Conservation (phyloP, 2,797 vertebrate genomes). For the Apogon hyalosoma region DNA sequence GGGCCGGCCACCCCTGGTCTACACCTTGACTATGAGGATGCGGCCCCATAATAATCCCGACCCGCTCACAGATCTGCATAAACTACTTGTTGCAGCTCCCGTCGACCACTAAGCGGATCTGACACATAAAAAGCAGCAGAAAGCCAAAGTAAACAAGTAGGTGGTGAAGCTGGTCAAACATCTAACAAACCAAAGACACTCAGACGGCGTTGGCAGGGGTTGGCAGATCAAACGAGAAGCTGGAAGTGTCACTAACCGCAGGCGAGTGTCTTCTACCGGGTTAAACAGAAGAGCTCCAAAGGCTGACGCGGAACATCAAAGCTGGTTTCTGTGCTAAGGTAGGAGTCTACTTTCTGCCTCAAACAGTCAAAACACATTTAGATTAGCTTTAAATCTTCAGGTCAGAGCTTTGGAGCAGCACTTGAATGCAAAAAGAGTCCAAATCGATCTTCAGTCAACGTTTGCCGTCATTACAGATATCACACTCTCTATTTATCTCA, state of each 20-base stretch:
- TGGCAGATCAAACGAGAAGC: conserved; percentile 24
- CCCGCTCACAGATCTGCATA: no score
- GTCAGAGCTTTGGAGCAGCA: conserved; percentile 15
- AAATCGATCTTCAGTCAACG: conserved; percentile 20
- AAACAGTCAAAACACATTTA: conserved; percentile 11
- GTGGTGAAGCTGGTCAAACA: conserved; percentile 21
- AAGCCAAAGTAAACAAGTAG: conserved; percentile 5
- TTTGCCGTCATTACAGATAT: background rate
- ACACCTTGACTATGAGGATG: no score
- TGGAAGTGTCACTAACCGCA: conserved; percentile 6
- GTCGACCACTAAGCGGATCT: no score
- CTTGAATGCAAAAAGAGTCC: conserved; percentile 3
- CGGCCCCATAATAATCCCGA: no score
- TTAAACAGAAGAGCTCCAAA: conserved; percentile 5
- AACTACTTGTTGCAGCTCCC: no score
- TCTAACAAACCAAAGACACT: conserved; percentile 1
- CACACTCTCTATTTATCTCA: background rate
- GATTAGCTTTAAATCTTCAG: conserved; percentile 21
- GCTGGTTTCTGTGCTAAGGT: conserved; percentile 19
- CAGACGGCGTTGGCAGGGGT: conserved; percentile 18
- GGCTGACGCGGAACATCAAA: conserved; percentile 8
- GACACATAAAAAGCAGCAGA: conserved; percentile 2
- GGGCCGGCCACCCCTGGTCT: no score
- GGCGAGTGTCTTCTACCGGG: conserved; percentile 20
- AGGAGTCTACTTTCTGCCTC: conserved; percentile 1